A percentile compares a stretch with the other conserved stretches of the same genome.
These are phyloP conservation scores for Schizaphis graminum DNA, from an alignment of 2,888 invertebrate species.

Conservation along the genomic window DNA sequence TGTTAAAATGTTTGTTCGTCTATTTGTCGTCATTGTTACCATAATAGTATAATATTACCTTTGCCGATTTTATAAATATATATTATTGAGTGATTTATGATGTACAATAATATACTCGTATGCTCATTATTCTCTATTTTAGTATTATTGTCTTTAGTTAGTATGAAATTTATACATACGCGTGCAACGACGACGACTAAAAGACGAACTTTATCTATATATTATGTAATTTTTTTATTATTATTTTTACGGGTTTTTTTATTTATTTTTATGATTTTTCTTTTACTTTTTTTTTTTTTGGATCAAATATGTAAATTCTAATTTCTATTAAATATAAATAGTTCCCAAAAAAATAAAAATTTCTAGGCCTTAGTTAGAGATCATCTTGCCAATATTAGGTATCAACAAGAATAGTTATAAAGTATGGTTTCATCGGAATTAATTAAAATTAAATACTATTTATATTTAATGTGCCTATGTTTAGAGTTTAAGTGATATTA, in stretches of 20 bases:
- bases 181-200: too few relatives aligned
- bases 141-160: neutral
- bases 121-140: neutral
- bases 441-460: too few relatives aligned
- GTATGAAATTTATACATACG: neutral
- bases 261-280: neutral
- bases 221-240: too few relatives aligned
- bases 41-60: neutral
- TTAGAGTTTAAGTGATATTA: neutral
- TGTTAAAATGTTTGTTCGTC: neutral
- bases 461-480: neutral
- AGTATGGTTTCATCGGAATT: too few relatives aligned
- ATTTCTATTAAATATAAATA: neutral
- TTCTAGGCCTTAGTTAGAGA: too few relatives aligned
- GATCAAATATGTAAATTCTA: too few relatives aligned
- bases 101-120: neutral
- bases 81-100: neutral
- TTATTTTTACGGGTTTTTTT: neutral
- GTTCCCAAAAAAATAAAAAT: too few relatives aligned
- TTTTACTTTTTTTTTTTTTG: neutral
- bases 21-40: neutral
- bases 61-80: neutral
- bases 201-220: neutral
- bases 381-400: too few relatives aligned
- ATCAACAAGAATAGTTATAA: too few relatives aligned